A percentile compares a stretch with the other conserved stretches of the same genome.
phyloP scores from a whole-genome alignment of 2,797 vertebrate species.

The Urosaurus nigricauda region DNA sequence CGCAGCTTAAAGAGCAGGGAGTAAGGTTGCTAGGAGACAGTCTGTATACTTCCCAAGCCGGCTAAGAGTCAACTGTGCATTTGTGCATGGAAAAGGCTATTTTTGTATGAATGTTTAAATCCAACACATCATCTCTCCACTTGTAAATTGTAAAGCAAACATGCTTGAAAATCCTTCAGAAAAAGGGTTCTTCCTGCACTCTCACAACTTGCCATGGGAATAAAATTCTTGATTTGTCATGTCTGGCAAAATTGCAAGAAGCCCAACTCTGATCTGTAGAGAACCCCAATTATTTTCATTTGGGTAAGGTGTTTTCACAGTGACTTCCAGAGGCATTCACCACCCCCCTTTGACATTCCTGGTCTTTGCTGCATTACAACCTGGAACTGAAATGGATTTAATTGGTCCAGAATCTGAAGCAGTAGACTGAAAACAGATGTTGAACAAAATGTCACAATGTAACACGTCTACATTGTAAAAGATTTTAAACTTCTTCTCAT shows the following conservation, averaged over 20 bases:
- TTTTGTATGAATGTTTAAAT: fast-evolving
- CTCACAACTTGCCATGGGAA: not conserved
- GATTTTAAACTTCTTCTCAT: no score
- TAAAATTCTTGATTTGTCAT: not conserved
- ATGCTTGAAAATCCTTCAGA: fast-evolving
- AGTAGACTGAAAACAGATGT: no score
- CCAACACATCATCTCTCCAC: not conserved
- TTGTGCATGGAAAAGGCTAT: conserved; percentile 36
- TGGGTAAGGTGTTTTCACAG: not conserved
- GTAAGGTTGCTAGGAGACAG: conserved; percentile 77
- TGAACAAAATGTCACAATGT: no score
- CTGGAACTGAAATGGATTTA: no score
- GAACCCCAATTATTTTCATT: not conserved
- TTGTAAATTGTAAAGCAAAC: not conserved
- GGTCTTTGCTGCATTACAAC: no score
- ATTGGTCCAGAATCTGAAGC: no score
- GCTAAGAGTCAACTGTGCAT: conserved; percentile 55
- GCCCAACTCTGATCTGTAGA: not conserved
- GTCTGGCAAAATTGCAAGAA: not conserved
- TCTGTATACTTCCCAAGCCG: conserved; percentile 62
- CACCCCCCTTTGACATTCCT: no score
- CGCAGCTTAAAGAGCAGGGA: conserved; percentile 52
- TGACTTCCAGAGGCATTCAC: not conserved
- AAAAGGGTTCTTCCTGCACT: fast-evolving
- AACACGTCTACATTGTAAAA: no score